These are phyloP conservation scores for Montipora efflorescens DNA, from an alignment of 64 coral and sea anemone species.

Conservation along the genomic window DNA sequence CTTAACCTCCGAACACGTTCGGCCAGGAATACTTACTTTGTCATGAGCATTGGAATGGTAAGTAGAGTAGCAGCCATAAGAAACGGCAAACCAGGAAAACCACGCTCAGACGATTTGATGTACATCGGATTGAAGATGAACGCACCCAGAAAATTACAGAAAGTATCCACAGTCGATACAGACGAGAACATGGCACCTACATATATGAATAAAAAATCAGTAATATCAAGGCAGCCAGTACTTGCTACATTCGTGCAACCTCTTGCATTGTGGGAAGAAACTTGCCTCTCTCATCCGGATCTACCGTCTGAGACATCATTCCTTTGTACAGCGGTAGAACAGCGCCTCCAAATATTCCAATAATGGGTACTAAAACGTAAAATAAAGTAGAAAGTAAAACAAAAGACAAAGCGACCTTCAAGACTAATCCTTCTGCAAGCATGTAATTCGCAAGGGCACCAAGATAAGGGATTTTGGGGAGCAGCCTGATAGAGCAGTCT, in stretches of 20 bases:
- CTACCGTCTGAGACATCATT: conserved; percentile 90
- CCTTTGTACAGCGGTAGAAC: conserved; percentile 86
- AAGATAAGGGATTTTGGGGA: too few species aligned
- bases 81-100: conserved; percentile 75
- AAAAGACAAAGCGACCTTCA: background rate
- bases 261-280: background rate
- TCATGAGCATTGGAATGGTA: conserved; percentile 54
- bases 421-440: too few species aligned
- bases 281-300: conserved; percentile 81
- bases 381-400: background rate
- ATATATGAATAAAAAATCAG: background rate
- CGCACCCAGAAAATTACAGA: conserved; percentile 60
- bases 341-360: conserved; percentile 85
- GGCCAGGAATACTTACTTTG: conserved; percentile 21
- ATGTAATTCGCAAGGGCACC: too few species aligned
- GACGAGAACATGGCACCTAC: conserved; percentile 75
- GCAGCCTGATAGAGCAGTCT: too few species aligned
- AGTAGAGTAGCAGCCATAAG: conserved; percentile 59
- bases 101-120: conserved; percentile 61
- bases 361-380: conserved; percentile 75
- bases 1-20: too few species aligned
- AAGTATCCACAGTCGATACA: conserved; percentile 58
- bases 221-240: background rate
- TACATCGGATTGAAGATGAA: conserved; percentile 83
- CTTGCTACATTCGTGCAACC: background rate